phyloP scores from a whole-genome alignment of 2,113 vertebrate species.

The Microtus oregoni region DNA sequence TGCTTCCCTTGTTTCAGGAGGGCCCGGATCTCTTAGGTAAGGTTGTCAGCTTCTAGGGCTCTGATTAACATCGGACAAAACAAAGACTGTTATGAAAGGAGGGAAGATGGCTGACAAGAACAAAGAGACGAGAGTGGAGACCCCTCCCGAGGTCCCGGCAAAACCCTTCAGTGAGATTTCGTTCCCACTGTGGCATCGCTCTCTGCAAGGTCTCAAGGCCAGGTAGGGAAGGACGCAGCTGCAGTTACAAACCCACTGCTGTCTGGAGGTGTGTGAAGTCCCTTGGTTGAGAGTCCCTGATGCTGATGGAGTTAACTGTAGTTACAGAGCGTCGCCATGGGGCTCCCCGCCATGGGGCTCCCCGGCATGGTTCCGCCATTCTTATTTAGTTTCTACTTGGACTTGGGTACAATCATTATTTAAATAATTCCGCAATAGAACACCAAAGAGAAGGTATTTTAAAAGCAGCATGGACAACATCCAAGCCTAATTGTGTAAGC shows the following conservation, averaged over 20 bases:
- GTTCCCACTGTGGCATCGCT: background rate
- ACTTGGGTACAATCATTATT: background rate
- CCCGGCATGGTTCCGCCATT: rapidly evolving
- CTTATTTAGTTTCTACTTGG: background rate
- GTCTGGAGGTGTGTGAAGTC: background rate
- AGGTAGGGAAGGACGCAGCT: background rate
- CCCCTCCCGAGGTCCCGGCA: background rate
- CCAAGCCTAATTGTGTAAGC: background rate
- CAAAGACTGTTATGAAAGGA: background rate
- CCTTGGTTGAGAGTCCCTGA: background rate
- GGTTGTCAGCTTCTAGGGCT: background rate
- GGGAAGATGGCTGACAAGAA: background rate
- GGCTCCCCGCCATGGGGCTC: too few species aligned
- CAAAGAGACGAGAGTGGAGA: background rate
- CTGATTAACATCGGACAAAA: background rate
- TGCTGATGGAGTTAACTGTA: background rate
- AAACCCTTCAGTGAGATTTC: background rate
- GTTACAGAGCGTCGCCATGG: background rate
- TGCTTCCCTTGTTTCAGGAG: background rate
- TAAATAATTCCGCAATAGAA: background rate
- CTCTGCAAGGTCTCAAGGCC: background rate
- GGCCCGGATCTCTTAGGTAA: background rate
- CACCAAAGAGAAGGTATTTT: background rate
- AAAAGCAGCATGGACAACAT: background rate
- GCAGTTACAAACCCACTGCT: background rate